Base-by-base conservation (phyloP, 1,140 invertebrate species). In the Bombus superbus region DNA sequence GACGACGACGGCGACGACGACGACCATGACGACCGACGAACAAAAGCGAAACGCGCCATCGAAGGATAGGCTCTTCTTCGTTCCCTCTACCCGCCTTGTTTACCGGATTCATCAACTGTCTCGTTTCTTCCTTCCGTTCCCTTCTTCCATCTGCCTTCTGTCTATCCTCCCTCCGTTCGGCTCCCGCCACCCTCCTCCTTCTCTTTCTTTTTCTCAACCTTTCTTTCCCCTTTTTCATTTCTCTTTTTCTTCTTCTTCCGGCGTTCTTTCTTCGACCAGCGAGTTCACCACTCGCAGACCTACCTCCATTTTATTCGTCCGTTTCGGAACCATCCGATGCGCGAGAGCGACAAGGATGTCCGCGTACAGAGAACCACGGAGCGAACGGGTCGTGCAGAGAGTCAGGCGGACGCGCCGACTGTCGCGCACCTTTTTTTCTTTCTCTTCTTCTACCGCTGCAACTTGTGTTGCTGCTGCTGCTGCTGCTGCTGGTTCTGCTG, bases 351-450 rank as follows among this genome's bases (percentile, higher is more conserved):
- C 78, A 86, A 90, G 75, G 86, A 91, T 42, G 32, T 80, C 59
- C 71, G 11, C 66, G 76, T 47, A 3, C 75, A 68, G 81, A 78
- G 85, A 86, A 68, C 66, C 73, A 76, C 79, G 73, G 83, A 84
- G 76, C 74, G 81, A 85, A 85, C 75, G 82, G 85, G 83, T 77
- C 79, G 84, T 71, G 73, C 66, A 71, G 83, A 83, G 80, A 90
- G 75, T 22, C 75, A 81, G 88, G 40, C 77, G 86, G 78, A 87
- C 85, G 81, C 75, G 88, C 91, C 88, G 92, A 92, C 92, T 90
- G 88, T 93, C 89, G 89, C 81, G 83, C 75, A 73, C 44, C 83
- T 91, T 92, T 92, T 92, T 92, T 92, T 92, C 84, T 57, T 86
- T 57, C 62, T 91, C 90, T 92, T 92, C 89, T 84, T 89, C 78